A percentile compares a stretch with the other conserved stretches of the same genome.
These are phyloP conservation scores for Drosophila kokeensis DNA, from an alignment of 2,888 invertebrate genomes.

Conservation along the genomic window DNA sequence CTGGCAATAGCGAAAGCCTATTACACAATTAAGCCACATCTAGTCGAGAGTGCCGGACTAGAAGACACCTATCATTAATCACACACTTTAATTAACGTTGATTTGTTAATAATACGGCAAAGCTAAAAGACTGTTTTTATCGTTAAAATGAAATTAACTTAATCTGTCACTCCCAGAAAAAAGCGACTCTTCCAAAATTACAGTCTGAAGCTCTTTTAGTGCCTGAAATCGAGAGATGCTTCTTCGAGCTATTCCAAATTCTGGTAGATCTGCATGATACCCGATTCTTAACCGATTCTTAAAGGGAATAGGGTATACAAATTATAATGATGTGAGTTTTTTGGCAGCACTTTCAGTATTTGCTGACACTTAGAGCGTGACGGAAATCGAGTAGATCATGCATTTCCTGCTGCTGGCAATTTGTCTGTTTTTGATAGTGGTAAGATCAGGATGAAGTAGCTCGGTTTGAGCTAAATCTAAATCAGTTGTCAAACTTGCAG, in stretches of 20 bases:
- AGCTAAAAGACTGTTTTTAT: not conserved
- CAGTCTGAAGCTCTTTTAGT: no score
- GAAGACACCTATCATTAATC: not conserved
- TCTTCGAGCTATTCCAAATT: not conserved
- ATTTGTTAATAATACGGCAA: not conserved
- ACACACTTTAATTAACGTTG: not conserved
- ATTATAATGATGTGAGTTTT: constrained; percentile 23
- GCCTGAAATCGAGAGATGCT: not conserved
- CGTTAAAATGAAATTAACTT: not conserved
- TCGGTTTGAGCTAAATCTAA: not conserved
- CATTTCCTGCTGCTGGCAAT: constrained; percentile 30
- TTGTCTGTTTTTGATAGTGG: constrained; percentile 38
- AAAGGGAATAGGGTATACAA: not conserved
- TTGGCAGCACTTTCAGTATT: constrained; percentile 64
- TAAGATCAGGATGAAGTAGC: constrained; percentile 20
- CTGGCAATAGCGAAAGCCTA: not conserved
- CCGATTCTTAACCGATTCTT: not conserved
- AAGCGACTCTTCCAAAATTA: not conserved
- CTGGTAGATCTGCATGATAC: not conserved
- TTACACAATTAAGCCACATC: not conserved
- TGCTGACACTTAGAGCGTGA: constrained; percentile 47
- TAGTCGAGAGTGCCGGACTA: not conserved
- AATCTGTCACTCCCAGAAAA: not conserved
- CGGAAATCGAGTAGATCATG: constrained; percentile 49
- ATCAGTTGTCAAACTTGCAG: constrained; percentile 23